Evolutionary conservation across 2,113 vertebrate genomes (phyloP), one percentile per base, ranked within the genome.

Genomic region (Syrrhaptes paradoxus): DNA sequence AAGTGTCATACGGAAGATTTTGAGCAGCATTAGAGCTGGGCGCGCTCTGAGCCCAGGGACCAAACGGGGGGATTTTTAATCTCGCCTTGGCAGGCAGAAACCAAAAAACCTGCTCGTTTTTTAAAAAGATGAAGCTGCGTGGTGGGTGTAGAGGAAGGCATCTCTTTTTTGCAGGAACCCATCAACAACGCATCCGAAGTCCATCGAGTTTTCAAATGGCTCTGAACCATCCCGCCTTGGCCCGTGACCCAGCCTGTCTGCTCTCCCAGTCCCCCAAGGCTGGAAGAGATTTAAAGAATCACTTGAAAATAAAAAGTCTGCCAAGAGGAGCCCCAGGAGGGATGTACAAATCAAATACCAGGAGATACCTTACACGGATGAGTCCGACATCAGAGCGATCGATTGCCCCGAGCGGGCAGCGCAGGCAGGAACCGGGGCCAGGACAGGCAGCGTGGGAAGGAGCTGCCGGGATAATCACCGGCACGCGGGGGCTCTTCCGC

Each of bases 131-230:
- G 28, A 70, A 94, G 63, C 43, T 54, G 49, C 8, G 22, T 45
- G 63, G 31, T 20, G 80, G 68, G 62, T 7, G 63, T 11, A 88
- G 62, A 9, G 6, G 54, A 79, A 82, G 0, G 11, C 15, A 49
- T 48, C 66, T 58, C 34, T 20, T 62, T 20, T 62, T 19, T 19
- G 54, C 31, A 76, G 57, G 71, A 52, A 34, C 32, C 13, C 52
- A 36, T 48, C 43, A 63, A 26, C 17, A 67, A 43, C 0, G 4
- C 1, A 2, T 10, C 51, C 21, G 0, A 81, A 41, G 49, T 25
- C 65, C 51, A 65, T 2, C 1, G 4, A 73, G 54, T 45, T 74
- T 73, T 29, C 9, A 26, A 62, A 62, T 3, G 7, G 43, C 36
- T 73, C 51, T 11, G 38, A 51, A 55, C 46, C 38, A 21, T 25